Evolutionary conservation across 2,113 vertebrate species (phyloP).

Genomic region (Genyomyrus donnyi): DNA sequence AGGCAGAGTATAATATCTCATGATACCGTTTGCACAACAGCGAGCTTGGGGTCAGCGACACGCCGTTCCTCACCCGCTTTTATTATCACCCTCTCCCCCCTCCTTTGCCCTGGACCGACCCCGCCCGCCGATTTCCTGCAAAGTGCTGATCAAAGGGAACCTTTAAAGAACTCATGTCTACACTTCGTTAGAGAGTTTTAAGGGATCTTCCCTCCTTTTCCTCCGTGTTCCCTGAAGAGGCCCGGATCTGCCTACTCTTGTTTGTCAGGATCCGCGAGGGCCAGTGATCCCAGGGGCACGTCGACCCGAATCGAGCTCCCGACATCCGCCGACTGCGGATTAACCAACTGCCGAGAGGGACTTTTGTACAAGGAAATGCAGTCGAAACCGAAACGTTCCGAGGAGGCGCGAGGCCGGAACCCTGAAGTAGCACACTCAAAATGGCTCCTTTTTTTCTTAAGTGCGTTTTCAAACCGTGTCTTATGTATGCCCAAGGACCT

Average conservation of each 20-base stretch:
- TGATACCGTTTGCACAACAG: background rate
- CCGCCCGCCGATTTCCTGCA: background rate
- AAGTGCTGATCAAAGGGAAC: background rate
- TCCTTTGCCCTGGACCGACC: background rate
- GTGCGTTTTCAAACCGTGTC: constrained; percentile 16
- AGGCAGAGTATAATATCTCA: background rate
- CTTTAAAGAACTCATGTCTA: background rate
- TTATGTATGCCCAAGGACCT: background rate
- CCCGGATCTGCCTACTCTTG: constrained; percentile 18
- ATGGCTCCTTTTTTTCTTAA: background rate
- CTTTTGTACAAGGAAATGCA: background rate
- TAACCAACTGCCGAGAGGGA: constrained; percentile 20
- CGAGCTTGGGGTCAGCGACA: background rate
- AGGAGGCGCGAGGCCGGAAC: constrained; percentile 9
- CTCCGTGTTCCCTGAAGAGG: constrained; percentile 30
- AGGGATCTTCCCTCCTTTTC: constrained; percentile 26
- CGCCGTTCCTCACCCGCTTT: background rate
- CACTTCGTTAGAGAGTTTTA: background rate
- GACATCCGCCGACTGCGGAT: constrained; percentile 5
- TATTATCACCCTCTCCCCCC: background rate
- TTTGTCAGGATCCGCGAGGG: background rate
- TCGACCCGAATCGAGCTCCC: constrained; percentile 23
- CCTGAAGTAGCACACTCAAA: constrained; percentile 47
- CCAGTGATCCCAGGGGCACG: constrained; percentile 26
- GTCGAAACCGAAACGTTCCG: background rate